These are phyloP conservation scores for Ylistrum balloti DNA, from an alignment of 1,140 invertebrate species.

Conservation along the genomic window DNA sequence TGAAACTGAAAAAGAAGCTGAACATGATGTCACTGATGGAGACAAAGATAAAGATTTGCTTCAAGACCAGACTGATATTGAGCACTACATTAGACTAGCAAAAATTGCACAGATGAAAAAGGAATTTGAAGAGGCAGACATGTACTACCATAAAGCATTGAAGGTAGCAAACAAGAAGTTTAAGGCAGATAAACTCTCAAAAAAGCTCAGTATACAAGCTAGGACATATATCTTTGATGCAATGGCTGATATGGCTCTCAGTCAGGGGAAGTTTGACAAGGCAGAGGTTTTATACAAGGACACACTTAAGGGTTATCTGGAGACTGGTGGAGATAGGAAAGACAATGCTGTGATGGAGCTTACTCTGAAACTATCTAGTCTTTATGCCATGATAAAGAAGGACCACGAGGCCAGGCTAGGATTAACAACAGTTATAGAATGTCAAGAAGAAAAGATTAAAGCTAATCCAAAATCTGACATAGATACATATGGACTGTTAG, in stretches of 20 bases:
- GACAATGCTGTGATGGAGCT: conserved; percentile 91
- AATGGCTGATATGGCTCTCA: conserved; percentile 94
- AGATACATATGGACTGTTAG: conserved; percentile 86
- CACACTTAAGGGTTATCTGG: conserved; percentile 88
- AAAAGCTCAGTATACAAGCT: conserved; percentile 84
- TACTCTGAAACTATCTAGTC: conserved; percentile 85
- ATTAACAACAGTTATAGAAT: conserved; percentile 89
- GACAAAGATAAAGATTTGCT: conserved; percentile 61
- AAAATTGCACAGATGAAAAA: conserved; percentile 64
- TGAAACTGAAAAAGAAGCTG: background rate
- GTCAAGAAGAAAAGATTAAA: conserved; percentile 86
- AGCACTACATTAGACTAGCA: conserved; percentile 61
- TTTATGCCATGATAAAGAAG: conserved; percentile 85
- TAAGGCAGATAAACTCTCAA: conserved; percentile 66
- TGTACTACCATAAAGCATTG: conserved; percentile 76
- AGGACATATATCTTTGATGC: conserved; percentile 94
- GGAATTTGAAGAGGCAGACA: conserved; percentile 72
- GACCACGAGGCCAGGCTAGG: conserved; percentile 88
- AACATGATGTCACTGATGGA: conserved; percentile 57
- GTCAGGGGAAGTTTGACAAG: conserved; percentile 89
- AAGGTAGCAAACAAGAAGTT: conserved; percentile 66
- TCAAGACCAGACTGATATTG: conserved; percentile 44
- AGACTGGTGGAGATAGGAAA: conserved; percentile 87
- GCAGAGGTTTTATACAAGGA: conserved; percentile 92
- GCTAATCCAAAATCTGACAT: conserved; percentile 85